Conservation (phyloP, 23 tunicate genomes). For the Halocynthia aurantium region DNA sequence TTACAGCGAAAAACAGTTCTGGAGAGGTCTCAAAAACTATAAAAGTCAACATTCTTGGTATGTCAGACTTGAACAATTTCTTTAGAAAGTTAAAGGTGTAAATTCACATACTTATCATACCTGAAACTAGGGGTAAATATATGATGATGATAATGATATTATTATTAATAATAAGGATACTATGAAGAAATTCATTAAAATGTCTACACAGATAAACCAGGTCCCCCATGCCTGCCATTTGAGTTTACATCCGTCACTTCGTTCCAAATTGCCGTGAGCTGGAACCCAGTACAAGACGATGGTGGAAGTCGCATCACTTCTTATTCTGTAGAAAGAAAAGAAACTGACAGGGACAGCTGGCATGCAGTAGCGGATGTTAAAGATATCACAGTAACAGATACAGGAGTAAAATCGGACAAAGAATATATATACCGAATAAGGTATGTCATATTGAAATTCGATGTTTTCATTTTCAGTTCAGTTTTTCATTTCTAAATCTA, state of each 20-base stretch:
- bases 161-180: no score
- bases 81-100: background rate
- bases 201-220: constrained; percentile 17
- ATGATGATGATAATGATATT: no score
- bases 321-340: constrained; percentile 29
- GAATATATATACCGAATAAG: constrained; percentile 30
- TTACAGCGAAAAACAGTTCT: constrained; percentile 19
- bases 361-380: constrained; percentile 14
- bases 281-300: constrained; percentile 31
- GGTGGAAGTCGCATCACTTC: constrained; percentile 28
- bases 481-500: background rate
- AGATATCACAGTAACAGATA: constrained; percentile 14
- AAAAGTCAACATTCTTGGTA: constrained; percentile 23
- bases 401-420: constrained; percentile 22
- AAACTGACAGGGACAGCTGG: constrained; percentile 34
- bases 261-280: background rate
- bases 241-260: constrained; percentile 16
- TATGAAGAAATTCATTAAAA: no score
- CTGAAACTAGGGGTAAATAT: no score
- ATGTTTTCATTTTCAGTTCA: background rate
- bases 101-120: no score
- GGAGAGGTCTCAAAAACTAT: constrained; percentile 22
- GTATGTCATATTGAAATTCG: background rate
- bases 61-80: background rate
- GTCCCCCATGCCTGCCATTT: constrained; percentile 24